These are phyloP conservation scores for Microcebus tavaratra DNA, from an alignment of 2,113 vertebrate species.

Conservation along the genomic window DNA sequence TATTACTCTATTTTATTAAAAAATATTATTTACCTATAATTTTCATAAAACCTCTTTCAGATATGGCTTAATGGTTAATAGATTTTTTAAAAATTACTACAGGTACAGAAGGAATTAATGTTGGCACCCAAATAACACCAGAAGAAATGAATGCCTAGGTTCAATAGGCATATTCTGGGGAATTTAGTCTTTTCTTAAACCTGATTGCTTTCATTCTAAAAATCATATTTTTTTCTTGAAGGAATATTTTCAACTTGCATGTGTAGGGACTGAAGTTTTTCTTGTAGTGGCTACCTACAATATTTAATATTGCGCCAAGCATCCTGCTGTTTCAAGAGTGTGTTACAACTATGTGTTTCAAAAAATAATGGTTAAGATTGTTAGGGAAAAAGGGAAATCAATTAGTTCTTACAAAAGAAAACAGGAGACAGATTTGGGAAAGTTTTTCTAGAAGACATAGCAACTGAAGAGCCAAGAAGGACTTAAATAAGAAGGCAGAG, in stretches of 20 bases:
- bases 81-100: background rate
- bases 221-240: background rate
- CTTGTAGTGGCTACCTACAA: background rate
- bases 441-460: background rate
- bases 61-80: background rate
- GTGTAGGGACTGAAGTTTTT: background rate
- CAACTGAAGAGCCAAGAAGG: background rate
- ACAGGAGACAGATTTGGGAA: background rate
- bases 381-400: background rate
- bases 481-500: background rate
- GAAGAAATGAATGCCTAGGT: background rate
- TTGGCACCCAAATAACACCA: background rate
- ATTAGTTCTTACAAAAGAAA: background rate
- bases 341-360: background rate
- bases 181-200: background rate
- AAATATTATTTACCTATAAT: background rate
- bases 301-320: background rate
- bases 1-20: background rate
- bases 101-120: background rate
- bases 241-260: background rate
- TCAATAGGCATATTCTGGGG: background rate
- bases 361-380: background rate
- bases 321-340: background rate
- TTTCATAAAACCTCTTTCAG: background rate
- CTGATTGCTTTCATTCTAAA: background rate